These are phyloP conservation scores for Aromia moschata DNA, from an alignment of 2,888 invertebrate genomes.

Conservation along the genomic window DNA sequence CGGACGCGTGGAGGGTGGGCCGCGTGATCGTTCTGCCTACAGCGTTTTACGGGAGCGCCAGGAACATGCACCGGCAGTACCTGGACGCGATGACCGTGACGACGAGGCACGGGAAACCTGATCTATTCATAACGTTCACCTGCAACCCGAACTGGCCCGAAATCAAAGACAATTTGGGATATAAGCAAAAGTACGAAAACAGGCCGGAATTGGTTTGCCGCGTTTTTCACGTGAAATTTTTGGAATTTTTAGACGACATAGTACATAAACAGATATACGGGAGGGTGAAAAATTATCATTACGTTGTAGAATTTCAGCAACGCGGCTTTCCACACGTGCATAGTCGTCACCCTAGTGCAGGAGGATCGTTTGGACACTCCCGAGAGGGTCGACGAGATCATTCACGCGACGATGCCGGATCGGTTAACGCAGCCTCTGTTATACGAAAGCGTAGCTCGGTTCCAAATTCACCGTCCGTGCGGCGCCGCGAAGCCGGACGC, in stretches of 20 bases:
- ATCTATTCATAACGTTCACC: too few relatives aligned
- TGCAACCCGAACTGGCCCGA: too few relatives aligned
- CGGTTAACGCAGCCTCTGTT: background rate
- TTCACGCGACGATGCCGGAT: background rate
- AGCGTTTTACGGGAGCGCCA: too few relatives aligned
- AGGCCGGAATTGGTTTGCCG: constrained; percentile 30
- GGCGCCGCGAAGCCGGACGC: background rate
- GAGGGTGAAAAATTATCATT: too few relatives aligned
- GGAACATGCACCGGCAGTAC: background rate
- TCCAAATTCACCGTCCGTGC: background rate
- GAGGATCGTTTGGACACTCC: background rate
- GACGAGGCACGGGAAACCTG: too few relatives aligned
- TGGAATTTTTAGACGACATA: constrained; percentile 15
- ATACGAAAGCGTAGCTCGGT: background rate
- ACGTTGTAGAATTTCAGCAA: constrained; percentile 31
- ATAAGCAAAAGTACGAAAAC: constrained; percentile 19
- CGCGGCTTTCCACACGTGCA: constrained; percentile 29
- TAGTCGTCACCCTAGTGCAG: constrained; percentile 18
- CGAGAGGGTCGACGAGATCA: background rate
- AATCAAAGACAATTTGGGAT: too few relatives aligned
- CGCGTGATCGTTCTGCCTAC: background rate
- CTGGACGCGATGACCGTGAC: background rate
- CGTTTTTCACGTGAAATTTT: too few relatives aligned
- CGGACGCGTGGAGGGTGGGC: background rate
- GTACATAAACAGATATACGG: too few relatives aligned